Conservation (phyloP, 2,113 vertebrate genomes). For the Calidris pugnax region DNA sequence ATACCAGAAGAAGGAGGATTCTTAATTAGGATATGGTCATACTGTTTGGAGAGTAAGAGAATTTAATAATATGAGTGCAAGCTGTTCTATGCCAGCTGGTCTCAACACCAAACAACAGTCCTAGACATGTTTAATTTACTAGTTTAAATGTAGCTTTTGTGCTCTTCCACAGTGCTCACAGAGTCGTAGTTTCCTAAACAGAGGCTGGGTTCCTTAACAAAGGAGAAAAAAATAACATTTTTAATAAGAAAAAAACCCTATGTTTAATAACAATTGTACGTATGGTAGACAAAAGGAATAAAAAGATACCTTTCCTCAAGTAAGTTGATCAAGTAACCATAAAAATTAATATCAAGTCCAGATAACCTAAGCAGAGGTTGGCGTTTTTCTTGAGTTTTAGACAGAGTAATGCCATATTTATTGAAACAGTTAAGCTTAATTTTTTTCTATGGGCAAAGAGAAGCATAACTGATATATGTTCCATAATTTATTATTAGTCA, state of each 20-base stretch:
- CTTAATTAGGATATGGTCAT: slow-evolving; percentile 15
- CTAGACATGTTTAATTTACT: slow-evolving; percentile 29
- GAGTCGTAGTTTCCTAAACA: not conserved
- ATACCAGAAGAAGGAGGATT: not conserved
- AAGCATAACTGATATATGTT: not conserved
- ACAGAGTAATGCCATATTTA: not conserved
- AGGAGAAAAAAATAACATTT: not conserved
- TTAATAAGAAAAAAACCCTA: rapidly evolving
- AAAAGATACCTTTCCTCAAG: not conserved
- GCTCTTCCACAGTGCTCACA: not conserved
- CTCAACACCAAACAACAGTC: not conserved
- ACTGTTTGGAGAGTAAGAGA: slow-evolving; percentile 10
- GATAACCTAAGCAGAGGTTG: not conserved
- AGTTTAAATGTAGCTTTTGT: not conserved
- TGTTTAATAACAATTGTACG: not conserved
- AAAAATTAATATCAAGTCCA: not conserved
- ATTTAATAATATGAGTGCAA: slow-evolving; percentile 30
- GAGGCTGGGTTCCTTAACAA: not conserved
- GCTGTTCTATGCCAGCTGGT: slow-evolving; percentile 25
- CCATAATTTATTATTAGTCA: not conserved
- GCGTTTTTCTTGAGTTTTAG: not conserved
- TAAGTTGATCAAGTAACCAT: not conserved
- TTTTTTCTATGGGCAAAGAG: not conserved
- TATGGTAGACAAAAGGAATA: not conserved
- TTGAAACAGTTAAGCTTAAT: not conserved